Base-by-base conservation (phyloP, 37 sponge, comb jelly and placozoan genomes). In the Agelas oroides region DNA sequence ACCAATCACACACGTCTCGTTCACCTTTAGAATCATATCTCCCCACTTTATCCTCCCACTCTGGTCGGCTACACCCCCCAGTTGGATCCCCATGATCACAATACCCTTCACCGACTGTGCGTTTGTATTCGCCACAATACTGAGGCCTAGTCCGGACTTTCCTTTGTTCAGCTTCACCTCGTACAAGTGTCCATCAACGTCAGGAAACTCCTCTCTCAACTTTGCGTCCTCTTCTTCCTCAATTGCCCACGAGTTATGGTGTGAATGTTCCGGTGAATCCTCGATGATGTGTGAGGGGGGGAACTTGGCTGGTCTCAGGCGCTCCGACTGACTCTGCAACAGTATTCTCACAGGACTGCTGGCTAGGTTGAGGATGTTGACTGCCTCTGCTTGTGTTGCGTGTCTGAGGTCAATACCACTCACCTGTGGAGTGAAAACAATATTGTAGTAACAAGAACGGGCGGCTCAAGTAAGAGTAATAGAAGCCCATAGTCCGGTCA, bases 1-100 rank as follows among this genome's bases (percentile, higher is more conserved):
- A 0, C 92, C 95, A 63, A 89, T 27, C 21, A 94, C 78, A 56
- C 39, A 64, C 18, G 59, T 65, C 19, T 89, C 88, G 65, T 95
- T 93, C 57, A 95, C 91, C 76, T 95, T 80, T 28, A 95, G 66
- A 63, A 95, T 92, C 59, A 82, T 83, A 53, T 95, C 96, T 2
- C 96, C 96, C 65, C 72, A 75, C 65, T 83, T 83, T 20, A 95
- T 63, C 59, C 74, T 80, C 30, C 84, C 84, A 40, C 80, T 65
- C 23, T 54, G 16, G 33, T 88, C 96, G 0, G 96, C 96, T 53
- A 88, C 84, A 34, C 96, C 95, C 30, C 91, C 95, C 17, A 57
- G 33, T 40, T 90, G 79, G 25, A 95, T 87, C 11, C 73, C 84
- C 80, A 84, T 88, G 61, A 93, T 86, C 3, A 88, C 78, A 33